Evolutionary conservation across 2,888 invertebrate species (phyloP).

Genomic region (Parnassius orleans): DNA sequence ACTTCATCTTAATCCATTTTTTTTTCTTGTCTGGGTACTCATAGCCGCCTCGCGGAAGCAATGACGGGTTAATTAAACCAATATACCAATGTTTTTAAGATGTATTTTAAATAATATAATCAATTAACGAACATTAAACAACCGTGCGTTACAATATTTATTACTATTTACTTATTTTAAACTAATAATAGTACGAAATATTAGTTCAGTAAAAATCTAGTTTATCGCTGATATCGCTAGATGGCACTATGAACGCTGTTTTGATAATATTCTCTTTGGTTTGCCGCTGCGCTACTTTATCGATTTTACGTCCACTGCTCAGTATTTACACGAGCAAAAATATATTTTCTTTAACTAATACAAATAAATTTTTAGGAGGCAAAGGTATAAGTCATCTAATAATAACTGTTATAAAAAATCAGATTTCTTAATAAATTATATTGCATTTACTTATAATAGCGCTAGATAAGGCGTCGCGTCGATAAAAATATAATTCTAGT

Average conservation of each 20-base stretch:
- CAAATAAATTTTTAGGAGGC: slow-evolving; percentile 10
- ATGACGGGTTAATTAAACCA: too few relatives aligned
- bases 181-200: too few relatives aligned
- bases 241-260: slow-evolving; percentile 51
- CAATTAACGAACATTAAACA: too few relatives aligned
- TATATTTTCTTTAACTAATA: slow-evolving; percentile 9
- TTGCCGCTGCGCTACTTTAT: slow-evolving; percentile 74
- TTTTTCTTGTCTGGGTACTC: too few relatives aligned
- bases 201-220: neutral
- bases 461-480: slow-evolving; percentile 19
- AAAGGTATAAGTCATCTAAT: neutral
- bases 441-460: slow-evolving; percentile 16
- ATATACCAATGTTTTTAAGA: too few relatives aligned
- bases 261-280: slow-evolving; percentile 53
- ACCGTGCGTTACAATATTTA: too few relatives aligned
- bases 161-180: too few relatives aligned
- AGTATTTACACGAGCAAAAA: slow-evolving; percentile 66
- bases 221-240: slow-evolving; percentile 39
- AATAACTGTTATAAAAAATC: neutral
- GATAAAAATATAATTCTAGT: slow-evolving; percentile 20
- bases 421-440: neutral
- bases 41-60: too few relatives aligned
- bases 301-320: slow-evolving; percentile 59
- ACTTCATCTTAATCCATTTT: too few relatives aligned
- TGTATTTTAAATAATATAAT: too few relatives aligned